These are phyloP conservation scores for Diorhabda sublineata DNA, from an alignment of 1,140 invertebrate species.

Conservation along the genomic window DNA sequence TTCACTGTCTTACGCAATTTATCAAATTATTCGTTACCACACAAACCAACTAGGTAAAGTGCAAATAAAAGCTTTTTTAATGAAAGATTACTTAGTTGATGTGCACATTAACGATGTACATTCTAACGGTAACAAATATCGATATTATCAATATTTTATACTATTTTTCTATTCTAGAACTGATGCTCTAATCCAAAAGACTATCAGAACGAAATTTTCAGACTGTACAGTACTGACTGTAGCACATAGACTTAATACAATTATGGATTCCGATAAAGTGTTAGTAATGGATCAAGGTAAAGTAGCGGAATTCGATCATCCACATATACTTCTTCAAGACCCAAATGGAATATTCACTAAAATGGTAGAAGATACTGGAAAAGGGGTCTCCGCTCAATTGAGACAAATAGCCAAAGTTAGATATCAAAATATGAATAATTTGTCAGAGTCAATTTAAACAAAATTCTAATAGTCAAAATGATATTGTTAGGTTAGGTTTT, in stretches of 20 bases:
- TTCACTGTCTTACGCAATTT: too few species aligned
- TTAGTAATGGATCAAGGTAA: conserved; percentile 64
- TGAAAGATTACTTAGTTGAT: too few species aligned
- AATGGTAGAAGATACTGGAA: conserved; percentile 56
- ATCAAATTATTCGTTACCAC: too few species aligned
- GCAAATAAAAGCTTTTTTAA: too few species aligned
- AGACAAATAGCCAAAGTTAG: conserved; percentile 44
- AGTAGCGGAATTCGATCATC: conserved; percentile 65
- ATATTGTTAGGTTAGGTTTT: too few species aligned
- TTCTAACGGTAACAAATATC: too few species aligned
- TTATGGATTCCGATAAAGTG: conserved; percentile 69
- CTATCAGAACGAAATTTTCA: conserved; percentile 63
- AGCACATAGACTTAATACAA: conserved; percentile 74
- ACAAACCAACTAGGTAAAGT: too few species aligned
- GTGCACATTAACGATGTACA: too few species aligned
- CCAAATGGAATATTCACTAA: conserved; percentile 54
- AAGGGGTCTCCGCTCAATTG: conserved; percentile 48
- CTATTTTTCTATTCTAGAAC: conserved; percentile 43
- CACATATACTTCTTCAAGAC: conserved; percentile 60
- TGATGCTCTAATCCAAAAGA: conserved; percentile 64
- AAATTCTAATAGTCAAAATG: too few species aligned
- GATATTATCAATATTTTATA: too few species aligned
- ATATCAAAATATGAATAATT: conserved; percentile 21
- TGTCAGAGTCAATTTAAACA: too few species aligned
- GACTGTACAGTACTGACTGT: conserved; percentile 55